Conservation (phyloP, 92 coral and sea anemone species). For the Porites evermanni region DNA sequence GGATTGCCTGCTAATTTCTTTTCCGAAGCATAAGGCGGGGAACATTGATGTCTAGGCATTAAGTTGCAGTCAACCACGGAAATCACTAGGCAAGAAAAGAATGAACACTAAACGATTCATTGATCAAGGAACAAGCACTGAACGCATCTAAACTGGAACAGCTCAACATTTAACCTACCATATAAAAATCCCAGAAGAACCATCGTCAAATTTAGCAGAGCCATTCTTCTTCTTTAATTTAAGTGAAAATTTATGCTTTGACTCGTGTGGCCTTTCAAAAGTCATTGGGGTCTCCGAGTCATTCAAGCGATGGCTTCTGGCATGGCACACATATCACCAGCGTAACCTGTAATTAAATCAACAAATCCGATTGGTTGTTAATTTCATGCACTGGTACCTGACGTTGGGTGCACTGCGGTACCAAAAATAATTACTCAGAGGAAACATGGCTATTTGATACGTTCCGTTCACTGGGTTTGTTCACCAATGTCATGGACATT, state of each 20-base stretch:
- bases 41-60: constrained; percentile 63
- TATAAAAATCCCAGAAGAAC: constrained; percentile 10
- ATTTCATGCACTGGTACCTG: constrained; percentile 9
- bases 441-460: no score
- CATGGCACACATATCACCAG: constrained; percentile 14
- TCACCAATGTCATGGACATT: not conserved
- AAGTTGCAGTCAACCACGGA: constrained; percentile 48
- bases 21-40: constrained; percentile 24
- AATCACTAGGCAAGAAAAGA: constrained; percentile 13
- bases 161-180: constrained; percentile 1
- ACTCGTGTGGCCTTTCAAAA: not conserved
- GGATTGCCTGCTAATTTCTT: not conserved
- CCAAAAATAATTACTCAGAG: not conserved
- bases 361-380: constrained; percentile 13
- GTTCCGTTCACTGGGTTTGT: not conserved
- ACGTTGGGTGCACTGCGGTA: not conserved
- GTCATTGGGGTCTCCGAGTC: constrained; percentile 3
- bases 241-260: not conserved
- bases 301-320: constrained; percentile 24
- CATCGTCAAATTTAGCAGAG: not conserved
- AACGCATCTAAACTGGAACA: not conserved
- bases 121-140: not conserved
- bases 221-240: not conserved
- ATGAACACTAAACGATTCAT: not conserved
- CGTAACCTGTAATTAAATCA: constrained; percentile 10